Percentiles rank a stretch among this genome's conserved stretches.
Conservation (phyloP, 2,113 vertebrate species). For the Mesoclemmys tuberculata region DNA sequence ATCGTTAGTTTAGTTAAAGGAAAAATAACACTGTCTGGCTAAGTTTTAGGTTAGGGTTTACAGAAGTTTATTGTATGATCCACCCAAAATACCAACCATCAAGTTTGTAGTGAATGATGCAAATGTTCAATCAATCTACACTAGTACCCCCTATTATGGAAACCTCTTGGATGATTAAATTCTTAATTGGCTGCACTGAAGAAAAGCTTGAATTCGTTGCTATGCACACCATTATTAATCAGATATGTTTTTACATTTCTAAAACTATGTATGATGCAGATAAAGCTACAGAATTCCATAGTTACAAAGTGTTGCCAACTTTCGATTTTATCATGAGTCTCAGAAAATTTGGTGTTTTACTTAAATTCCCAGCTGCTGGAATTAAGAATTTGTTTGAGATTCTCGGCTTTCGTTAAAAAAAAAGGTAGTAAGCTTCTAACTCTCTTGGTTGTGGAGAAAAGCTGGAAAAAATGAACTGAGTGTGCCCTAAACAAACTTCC, state of each 20-base stretch:
- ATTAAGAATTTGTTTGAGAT: not conserved
- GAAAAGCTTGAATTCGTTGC: constrained; percentile 14
- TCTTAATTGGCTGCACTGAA: constrained; percentile 1
- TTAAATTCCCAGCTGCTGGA: constrained; percentile 1
- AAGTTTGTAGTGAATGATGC: constrained; percentile 14
- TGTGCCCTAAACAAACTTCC: not conserved
- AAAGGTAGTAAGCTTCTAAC: not conserved
- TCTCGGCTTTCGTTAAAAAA: not conserved
- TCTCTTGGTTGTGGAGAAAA: not conserved
- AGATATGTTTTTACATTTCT: constrained; percentile 21
- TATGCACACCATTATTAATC: constrained; percentile 14
- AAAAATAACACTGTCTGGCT: not conserved
- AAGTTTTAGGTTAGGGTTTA: constrained; percentile 1
- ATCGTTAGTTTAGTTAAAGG: constrained; percentile 35
- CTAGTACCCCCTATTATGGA: constrained; percentile 15
- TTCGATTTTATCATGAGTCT: not conserved
- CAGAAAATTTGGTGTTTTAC: not conserved
- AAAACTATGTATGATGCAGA: not conserved
- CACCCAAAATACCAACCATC: not conserved
- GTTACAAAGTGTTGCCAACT: not conserved
- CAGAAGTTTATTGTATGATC: not conserved
- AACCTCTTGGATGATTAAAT: constrained; percentile 26
- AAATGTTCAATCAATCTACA: not conserved
- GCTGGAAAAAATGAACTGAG: not conserved
- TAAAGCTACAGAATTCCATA: not conserved